Evolutionary conservation across 2,113 vertebrate genomes (phyloP).

Genomic region (Nannobrachium achirus): DNA sequence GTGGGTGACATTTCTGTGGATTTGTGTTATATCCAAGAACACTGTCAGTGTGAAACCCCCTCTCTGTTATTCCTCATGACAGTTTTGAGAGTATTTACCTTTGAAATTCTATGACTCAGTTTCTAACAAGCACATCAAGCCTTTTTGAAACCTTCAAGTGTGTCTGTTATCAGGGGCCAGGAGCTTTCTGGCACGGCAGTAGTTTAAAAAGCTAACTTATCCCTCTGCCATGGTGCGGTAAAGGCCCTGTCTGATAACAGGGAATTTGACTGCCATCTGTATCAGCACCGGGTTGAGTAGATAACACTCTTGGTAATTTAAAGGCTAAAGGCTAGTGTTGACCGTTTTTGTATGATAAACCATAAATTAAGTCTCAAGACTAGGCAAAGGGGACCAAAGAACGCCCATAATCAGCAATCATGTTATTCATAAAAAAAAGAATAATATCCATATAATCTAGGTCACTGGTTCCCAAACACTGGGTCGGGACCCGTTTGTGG

Average conservation of each 20-base stretch:
- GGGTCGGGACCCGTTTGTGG: no score
- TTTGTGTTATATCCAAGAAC: constrained; percentile 49
- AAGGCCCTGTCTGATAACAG: constrained; percentile 20
- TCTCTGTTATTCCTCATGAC: constrained; percentile 42
- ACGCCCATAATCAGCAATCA: constrained; percentile 16
- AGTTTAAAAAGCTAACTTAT: constrained; percentile 29
- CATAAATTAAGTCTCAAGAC: constrained; percentile 30
- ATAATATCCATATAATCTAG: constrained; percentile 31
- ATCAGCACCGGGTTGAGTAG: constrained; percentile 4
- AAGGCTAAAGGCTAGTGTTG: no score
- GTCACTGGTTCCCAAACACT: no score
- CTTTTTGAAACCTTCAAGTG: neutral
- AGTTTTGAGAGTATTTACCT: constrained; percentile 37
- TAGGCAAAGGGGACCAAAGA: constrained; percentile 14
- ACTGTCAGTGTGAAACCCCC: constrained; percentile 30
- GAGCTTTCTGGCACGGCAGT: constrained; percentile 31
- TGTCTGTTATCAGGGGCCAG: constrained; percentile 21
- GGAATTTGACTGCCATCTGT: neutral
- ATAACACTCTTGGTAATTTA: neutral
- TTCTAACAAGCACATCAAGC: constrained; percentile 22
- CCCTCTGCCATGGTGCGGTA: constrained; percentile 14
- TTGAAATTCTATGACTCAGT: constrained; percentile 33
- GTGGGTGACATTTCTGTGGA: constrained; percentile 39
- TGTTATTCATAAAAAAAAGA: constrained; percentile 46
- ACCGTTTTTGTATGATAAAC: no score